A percentile compares a stretch with the other conserved stretches of the same genome.
These are phyloP conservation scores for Glyptemys insculpta DNA, from an alignment of 2,797 vertebrate species.

Conservation along the genomic window DNA sequence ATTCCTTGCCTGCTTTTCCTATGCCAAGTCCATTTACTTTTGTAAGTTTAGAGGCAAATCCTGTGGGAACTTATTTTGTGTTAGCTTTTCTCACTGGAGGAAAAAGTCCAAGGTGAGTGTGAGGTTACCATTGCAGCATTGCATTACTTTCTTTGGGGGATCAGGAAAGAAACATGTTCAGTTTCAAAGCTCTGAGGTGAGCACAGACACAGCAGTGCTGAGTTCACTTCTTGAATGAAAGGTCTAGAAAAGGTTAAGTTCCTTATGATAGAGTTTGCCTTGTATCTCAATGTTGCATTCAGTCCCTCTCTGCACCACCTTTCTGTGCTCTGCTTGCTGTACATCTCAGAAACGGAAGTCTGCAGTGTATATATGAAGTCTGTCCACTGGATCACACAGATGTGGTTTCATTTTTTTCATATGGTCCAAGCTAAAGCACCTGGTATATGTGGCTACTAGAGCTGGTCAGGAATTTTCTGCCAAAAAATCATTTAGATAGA, in stretches of 20 bases:
- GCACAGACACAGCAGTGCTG: background rate
- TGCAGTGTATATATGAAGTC: background rate
- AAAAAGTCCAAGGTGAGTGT: fast-evolving
- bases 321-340: background rate
- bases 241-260: background rate
- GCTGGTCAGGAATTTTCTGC: background rate
- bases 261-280: background rate
- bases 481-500: background rate
- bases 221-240: background rate
- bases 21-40: background rate
- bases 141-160: background rate
- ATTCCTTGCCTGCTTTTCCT: background rate
- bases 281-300: background rate
- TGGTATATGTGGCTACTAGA: background rate
- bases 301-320: background rate
- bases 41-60: background rate
- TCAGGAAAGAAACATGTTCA: background rate
- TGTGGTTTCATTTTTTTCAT: background rate
- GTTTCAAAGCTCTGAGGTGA: background rate
- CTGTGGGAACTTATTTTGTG: background rate
- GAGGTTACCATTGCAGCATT: background rate
- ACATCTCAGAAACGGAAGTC: background rate
- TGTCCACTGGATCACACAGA: background rate
- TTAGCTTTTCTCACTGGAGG: background rate
- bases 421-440: background rate